Evolutionary conservation across 2,888 invertebrate species (phyloP).

Genomic region (Diadromus collaris): DNA sequence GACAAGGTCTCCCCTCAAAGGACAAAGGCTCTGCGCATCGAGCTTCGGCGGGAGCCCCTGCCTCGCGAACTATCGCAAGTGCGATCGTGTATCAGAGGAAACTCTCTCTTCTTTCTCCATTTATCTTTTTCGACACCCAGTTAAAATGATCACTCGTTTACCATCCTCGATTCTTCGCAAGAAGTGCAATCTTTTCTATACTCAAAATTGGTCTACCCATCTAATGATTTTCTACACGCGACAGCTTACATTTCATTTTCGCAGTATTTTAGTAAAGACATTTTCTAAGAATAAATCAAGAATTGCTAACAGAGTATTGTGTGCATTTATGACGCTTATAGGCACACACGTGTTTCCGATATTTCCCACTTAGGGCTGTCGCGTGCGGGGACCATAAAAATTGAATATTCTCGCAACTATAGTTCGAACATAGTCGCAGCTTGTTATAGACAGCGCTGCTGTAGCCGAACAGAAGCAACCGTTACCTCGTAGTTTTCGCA

Average conservation of each 20-base stretch:
- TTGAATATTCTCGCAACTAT: conserved; percentile 16
- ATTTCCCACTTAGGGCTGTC: conserved; percentile 16
- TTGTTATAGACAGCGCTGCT: conserved; percentile 31
- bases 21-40: conserved; percentile 63
- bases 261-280: neutral
- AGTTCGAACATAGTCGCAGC: conserved; percentile 3
- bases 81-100: conserved; percentile 75
- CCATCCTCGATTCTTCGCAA: neutral
- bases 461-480: conserved; percentile 60
- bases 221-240: neutral
- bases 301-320: neutral
- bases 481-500: conserved; percentile 58
- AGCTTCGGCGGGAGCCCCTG: conserved; percentile 48
- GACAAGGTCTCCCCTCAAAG: conserved; percentile 71
- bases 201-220: too few species aligned
- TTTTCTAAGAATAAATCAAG: conserved; percentile 2
- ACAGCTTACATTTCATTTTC: neutral
- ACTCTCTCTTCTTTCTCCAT: conserved; percentile 63
- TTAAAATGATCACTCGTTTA: conserved; percentile 46
- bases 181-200: neutral
- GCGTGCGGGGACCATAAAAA: conserved; percentile 32
- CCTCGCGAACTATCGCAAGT: conserved; percentile 60
- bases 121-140: conserved; percentile 67
- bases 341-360: neutral
- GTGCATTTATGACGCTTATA: neutral